Conservation (phyloP, 2,888 invertebrate species). For the Hemistola chrysoprasaria region DNA sequence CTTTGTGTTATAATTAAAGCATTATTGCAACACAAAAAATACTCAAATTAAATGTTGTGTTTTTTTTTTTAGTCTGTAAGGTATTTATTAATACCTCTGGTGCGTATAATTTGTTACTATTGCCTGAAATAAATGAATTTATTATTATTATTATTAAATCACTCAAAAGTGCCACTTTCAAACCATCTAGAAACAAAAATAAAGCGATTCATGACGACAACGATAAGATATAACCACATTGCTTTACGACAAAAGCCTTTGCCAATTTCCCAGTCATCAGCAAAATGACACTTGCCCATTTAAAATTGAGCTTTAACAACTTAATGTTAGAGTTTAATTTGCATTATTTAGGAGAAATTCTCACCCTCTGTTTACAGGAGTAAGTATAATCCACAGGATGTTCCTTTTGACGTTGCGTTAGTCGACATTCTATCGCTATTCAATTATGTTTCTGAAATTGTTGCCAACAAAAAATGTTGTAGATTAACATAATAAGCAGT, state of each 20-base stretch:
- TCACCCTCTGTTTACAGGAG: conserved; percentile 52
- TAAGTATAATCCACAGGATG: conserved; percentile 31
- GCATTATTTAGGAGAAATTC: conserved; percentile 3
- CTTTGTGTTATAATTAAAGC: no score
- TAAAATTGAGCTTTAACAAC: conserved; percentile 19
- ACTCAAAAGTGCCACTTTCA: no score
- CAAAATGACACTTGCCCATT: conserved; percentile 29
- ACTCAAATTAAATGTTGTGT: no score
- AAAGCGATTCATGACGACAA: conserved; percentile 1
- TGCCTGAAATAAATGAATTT: no score
- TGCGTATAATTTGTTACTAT: no score
- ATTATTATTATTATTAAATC: no score
- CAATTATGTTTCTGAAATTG: conserved; percentile 14
- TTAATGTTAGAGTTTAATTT: conserved; percentile 12
- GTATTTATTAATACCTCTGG: no score
- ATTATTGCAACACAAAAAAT: no score
- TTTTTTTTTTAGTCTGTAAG: no score
- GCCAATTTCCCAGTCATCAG: conserved; percentile 62
- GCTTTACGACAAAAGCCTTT: conserved; percentile 46
- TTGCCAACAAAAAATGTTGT: no score
- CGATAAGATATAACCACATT: conserved; percentile 20
- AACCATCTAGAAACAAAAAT: no score
- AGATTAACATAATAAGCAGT: no score
- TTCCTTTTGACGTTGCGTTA: conserved; percentile 20
- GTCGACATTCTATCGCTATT: conserved; percentile 23